Percentiles rank a stretch among this genome's conserved stretches.
Conservation (phyloP, 2,113 vertebrate genomes). For the Malurus cyaneus region DNA sequence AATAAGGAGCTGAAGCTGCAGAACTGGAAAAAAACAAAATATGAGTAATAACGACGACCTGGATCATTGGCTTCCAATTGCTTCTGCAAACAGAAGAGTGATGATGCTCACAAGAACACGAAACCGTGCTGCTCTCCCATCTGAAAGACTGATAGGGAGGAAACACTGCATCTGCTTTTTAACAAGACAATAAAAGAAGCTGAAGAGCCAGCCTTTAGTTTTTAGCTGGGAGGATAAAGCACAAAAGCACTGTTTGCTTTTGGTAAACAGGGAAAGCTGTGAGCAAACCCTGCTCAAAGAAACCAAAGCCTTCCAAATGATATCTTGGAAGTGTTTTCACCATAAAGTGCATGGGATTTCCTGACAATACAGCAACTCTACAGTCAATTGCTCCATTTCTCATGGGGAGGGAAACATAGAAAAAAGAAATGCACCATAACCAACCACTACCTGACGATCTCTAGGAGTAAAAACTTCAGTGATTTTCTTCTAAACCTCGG, state of each 20-base stretch:
- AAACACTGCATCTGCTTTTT: not conserved
- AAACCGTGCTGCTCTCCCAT: not conserved
- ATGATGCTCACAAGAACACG: not conserved
- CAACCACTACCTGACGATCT: not conserved
- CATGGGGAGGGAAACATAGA: not conserved
- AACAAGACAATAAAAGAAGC: not conserved
- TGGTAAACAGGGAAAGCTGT: rapidly evolving
- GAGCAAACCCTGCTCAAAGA: not conserved
- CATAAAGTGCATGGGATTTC: rapidly evolving
- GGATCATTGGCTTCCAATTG: conserved; percentile 56
- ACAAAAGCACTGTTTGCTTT: not conserved
- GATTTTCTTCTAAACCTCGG: not conserved
- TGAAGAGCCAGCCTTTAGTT: not conserved
- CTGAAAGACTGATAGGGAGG: not conserved
- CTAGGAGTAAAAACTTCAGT: not conserved
- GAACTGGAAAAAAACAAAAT: conserved; percentile 37
- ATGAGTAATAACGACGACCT: conserved; percentile 41
- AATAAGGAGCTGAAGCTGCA: conserved; percentile 28
- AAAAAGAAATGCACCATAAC: not conserved
- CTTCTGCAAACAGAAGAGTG: conserved; percentile 47
- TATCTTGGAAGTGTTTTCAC: not conserved
- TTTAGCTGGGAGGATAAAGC: not conserved
- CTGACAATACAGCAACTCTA: not conserved
- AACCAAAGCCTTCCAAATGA: not conserved
- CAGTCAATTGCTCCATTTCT: not conserved